Evolutionary conservation across 1,140 invertebrate genomes (phyloP).

Genomic region (Archivesica marissinica): DNA sequence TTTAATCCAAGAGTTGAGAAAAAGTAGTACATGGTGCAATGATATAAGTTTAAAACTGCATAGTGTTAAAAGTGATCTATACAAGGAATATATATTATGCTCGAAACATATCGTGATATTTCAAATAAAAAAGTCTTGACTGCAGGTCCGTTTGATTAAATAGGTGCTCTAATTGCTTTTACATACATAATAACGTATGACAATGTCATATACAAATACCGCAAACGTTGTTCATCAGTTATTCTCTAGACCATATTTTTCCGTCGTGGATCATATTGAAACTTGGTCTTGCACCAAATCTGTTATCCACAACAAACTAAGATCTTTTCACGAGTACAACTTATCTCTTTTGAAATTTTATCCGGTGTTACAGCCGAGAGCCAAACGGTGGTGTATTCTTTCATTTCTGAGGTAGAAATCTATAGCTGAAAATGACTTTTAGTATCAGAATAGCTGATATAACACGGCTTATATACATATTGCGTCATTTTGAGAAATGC

Average conservation of each 20-base stretch:
- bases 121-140: not conserved
- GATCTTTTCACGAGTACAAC: too few relatives aligned
- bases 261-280: too few relatives aligned
- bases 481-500: conserved; percentile 1
- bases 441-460: conserved; percentile 18
- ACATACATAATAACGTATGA: too few relatives aligned
- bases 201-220: too few relatives aligned
- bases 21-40: conserved; percentile 36
- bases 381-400: conserved; percentile 12
- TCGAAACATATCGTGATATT: not conserved
- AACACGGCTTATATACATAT: conserved; percentile 28
- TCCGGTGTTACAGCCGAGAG: too few relatives aligned
- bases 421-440: conserved; percentile 20
- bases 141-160: not conserved
- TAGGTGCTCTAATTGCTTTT: not conserved
- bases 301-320: too few relatives aligned
- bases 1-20: not conserved
- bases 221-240: too few relatives aligned
- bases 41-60: conserved; percentile 26
- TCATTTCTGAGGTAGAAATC: conserved; percentile 31
- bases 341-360: too few relatives aligned
- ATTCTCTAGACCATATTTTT: too few relatives aligned
- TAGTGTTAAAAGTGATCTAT: conserved; percentile 39
- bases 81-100: not conserved
- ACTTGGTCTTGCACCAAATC: too few relatives aligned